phyloP scores from a whole-genome alignment of 1,140 invertebrate species.

The Stenopsyche tienmushanensis region DNA sequence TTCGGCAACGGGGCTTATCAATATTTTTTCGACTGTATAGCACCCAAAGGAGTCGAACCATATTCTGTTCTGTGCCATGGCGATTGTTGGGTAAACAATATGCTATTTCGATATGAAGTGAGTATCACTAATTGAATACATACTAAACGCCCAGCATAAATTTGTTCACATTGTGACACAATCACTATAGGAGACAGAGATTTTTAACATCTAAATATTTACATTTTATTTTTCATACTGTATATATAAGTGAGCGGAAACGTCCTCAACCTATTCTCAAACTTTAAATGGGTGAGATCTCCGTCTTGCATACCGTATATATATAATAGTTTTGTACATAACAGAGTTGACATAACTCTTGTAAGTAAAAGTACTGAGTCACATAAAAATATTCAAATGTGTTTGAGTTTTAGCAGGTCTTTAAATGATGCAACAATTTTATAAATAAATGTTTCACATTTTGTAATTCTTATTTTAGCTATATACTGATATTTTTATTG shows the following conservation, averaged over 20 bases:
- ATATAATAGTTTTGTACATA: too few species aligned
- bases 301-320: too few species aligned
- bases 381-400: neutral
- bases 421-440: neutral
- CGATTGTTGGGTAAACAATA: slow-evolving; percentile 60
- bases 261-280: slow-evolving; percentile 7
- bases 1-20: neutral
- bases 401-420: neutral
- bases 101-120: slow-evolving; percentile 53
- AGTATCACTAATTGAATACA: too few species aligned
- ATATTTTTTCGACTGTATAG: slow-evolving; percentile 2
- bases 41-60: slow-evolving; percentile 43
- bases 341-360: too few species aligned
- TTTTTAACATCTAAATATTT: neutral
- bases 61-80: slow-evolving; percentile 56
- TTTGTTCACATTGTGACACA: too few species aligned
- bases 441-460: neutral
- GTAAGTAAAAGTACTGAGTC: too few species aligned
- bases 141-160: too few species aligned
- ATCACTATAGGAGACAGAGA: neutral
- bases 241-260: neutral
- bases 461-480: too few species aligned
- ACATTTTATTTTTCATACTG: neutral
- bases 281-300: slow-evolving; percentile 14
- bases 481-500: too few species aligned